Percentiles rank a stretch among this genome's conserved stretches.
Conservation (phyloP, 30 jellyfish, hydroid and myxozoan species). For the Cassiopea xamachana region DNA sequence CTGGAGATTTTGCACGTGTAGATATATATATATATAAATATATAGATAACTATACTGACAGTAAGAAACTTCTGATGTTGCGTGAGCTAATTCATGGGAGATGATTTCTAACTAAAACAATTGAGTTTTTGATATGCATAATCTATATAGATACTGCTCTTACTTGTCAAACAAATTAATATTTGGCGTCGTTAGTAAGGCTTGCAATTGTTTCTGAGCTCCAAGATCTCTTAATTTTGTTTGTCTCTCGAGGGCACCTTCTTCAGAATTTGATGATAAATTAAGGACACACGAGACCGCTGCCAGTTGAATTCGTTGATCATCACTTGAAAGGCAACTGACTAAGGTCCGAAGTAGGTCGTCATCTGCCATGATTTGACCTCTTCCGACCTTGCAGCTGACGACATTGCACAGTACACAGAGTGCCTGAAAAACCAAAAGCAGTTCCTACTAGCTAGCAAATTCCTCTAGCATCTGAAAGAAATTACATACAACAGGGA, state of each 20-base stretch:
- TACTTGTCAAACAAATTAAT: conserved; percentile 78
- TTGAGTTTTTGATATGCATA: too few relatives aligned
- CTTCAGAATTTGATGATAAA: conserved; percentile 61
- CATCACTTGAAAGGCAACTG: conserved; percentile 41
- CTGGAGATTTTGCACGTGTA: too few relatives aligned
- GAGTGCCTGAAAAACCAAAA: conserved; percentile 63
- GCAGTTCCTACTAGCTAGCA: too few relatives aligned
- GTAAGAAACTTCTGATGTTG: too few relatives aligned
- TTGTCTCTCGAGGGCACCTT: conserved; percentile 76
- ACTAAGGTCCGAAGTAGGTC: conserved; percentile 50
- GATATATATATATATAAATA: too few relatives aligned
- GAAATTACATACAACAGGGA: too few relatives aligned
- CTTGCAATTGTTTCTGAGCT: conserved; percentile 81
- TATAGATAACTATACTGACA: too few relatives aligned
- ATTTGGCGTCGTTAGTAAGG: conserved; percentile 75
- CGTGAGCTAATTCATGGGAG: too few relatives aligned
- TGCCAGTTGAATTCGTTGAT: conserved; percentile 80
- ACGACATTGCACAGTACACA: conserved; percentile 82
- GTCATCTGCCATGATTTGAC: conserved; percentile 58
- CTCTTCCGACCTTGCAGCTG: conserved; percentile 70
- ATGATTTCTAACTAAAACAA: too few relatives aligned
- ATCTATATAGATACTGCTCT: conserved; percentile 7
- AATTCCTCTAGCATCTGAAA: not conserved
- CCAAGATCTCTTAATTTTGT: conserved; percentile 84
- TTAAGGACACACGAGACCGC: conserved; percentile 78